A percentile compares a stretch with the other conserved stretches of the same genome.
phyloP scores from a whole-genome alignment of 2,113 vertebrate genomes.

The Noctilio leporinus region DNA sequence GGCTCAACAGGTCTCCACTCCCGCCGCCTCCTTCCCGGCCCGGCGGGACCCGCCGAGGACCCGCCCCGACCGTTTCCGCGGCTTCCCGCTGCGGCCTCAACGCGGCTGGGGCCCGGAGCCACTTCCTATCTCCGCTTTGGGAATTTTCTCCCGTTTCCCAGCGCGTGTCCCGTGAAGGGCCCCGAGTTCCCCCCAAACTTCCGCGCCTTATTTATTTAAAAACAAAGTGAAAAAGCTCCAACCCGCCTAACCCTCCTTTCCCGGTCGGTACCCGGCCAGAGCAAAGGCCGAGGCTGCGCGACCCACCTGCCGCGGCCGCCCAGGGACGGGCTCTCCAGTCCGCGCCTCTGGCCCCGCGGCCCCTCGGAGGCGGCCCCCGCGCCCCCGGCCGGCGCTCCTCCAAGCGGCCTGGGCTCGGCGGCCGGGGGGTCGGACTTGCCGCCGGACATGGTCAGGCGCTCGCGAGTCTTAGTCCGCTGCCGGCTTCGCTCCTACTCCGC shows the following conservation, averaged over 20 bases:
- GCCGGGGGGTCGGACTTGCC: neutral
- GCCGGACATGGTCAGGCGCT: constrained; percentile 55
- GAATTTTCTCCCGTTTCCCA: neutral
- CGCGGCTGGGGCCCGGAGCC: neutral
- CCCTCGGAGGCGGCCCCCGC: neutral
- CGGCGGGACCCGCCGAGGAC: no score
- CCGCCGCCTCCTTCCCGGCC: no score
- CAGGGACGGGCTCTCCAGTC: constrained; percentile 56
- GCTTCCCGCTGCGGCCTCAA: neutral
- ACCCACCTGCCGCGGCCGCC: constrained; percentile 80
- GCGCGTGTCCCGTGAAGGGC: neutral
- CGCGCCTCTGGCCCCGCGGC: constrained; percentile 53
- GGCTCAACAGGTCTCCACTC: no score
- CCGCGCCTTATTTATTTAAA: neutral
- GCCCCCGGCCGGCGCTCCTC: neutral
- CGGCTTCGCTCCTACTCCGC: neutral
- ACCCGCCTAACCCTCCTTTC: neutral
- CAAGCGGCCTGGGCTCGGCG: neutral
- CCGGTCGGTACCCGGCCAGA: no score
- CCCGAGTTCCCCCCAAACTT: neutral
- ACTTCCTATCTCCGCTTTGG: neutral
- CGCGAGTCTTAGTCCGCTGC: neutral
- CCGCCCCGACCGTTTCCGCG: no score
- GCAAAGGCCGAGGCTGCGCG: neutral
- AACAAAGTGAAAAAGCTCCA: no score